phyloP scores from a whole-genome alignment of 2,797 vertebrate species.

The Heterohyrax brucei region DNA sequence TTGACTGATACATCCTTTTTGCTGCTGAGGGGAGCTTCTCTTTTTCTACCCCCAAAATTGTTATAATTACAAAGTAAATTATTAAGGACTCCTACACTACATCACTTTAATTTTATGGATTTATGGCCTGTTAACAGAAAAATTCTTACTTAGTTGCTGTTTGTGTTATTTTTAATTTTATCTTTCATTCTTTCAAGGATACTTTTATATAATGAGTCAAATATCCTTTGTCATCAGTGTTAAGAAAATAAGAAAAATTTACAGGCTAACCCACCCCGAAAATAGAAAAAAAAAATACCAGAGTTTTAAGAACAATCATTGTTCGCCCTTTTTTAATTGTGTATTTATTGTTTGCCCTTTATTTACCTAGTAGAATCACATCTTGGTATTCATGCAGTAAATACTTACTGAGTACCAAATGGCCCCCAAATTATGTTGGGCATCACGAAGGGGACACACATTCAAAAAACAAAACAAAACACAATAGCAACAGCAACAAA shows the following conservation, averaged over 20 bases:
- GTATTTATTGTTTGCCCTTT: not conserved
- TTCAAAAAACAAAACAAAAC: not conserved
- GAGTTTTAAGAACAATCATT: not conserved
- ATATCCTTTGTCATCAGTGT: not conserved
- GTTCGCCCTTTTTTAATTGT: no score
- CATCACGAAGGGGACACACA: not conserved
- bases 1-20: not conserved
- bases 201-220: slow-evolving; percentile 13
- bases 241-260: not conserved
- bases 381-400: not conserved
- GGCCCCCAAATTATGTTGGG: not conserved
- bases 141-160: not conserved
- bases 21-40: not conserved
- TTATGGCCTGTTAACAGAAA: slow-evolving; percentile 7
- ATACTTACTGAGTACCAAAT: not conserved
- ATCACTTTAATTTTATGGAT: not conserved
- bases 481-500: no score
- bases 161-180: not conserved
- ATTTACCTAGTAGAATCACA: not conserved
- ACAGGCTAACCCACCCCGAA: not conserved
- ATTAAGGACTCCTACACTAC: not conserved
- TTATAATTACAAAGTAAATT: not conserved
- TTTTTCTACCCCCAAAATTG: not conserved
- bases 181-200: not conserved
- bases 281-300: not conserved